These are phyloP conservation scores for Phenacoccus solenopsis DNA, from an alignment of 1,140 invertebrate genomes.

Conservation along the genomic window DNA sequence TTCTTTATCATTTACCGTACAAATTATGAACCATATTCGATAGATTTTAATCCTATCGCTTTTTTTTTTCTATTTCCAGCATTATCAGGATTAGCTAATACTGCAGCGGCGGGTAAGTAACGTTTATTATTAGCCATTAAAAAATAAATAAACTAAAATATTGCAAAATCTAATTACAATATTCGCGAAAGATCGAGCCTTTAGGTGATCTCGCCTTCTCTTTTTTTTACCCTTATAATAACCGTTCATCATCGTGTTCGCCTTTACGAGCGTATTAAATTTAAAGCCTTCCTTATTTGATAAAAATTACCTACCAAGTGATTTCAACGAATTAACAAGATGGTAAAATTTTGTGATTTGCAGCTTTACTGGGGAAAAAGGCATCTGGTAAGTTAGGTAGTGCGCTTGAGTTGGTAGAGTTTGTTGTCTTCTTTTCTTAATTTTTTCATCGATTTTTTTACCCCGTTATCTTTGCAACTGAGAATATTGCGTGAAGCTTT, in stretches of 20 bases:
- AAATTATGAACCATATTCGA: neutral
- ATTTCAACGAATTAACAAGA: neutral
- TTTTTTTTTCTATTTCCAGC: constrained; percentile 36
- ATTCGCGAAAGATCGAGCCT: too few species aligned
- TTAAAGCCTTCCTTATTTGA: too few species aligned
- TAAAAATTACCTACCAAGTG: neutral
- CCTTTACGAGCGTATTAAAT: too few species aligned
- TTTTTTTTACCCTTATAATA: neutral
- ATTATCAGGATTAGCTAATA: constrained; percentile 40
- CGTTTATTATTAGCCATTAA: neutral
- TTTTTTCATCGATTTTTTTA: neutral
- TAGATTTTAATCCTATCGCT: neutral
- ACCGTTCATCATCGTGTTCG: neutral
- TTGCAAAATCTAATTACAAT: too few species aligned
- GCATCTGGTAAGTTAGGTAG: constrained; percentile 9
- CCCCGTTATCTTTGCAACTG: neutral
- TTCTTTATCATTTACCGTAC: neutral
- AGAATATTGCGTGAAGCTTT: constrained; percentile 1
- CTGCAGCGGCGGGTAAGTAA: constrained; percentile 33
- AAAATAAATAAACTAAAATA: neutral
- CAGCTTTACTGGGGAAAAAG: constrained; percentile 8
- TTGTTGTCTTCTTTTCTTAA: neutral
- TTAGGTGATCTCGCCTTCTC: neutral
- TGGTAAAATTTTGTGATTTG: constrained; percentile 6
- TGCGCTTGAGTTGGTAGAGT: neutral